Conservation (phyloP, 2,888 invertebrate genomes). For the Saturnia japonica region DNA sequence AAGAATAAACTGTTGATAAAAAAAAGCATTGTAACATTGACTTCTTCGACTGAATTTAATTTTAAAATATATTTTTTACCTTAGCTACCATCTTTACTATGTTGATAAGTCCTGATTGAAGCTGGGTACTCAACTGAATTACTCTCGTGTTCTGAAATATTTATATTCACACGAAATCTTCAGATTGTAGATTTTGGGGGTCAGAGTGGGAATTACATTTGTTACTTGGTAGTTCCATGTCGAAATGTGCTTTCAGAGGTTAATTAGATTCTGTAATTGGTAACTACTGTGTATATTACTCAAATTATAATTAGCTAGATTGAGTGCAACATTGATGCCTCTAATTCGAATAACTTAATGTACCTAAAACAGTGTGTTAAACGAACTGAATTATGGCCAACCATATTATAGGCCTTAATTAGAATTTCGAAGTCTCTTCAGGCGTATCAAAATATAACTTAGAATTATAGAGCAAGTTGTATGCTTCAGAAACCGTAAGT, state of each 20-base stretch:
- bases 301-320: constrained; percentile 44
- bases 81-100: constrained; percentile 55
- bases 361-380: constrained; percentile 13
- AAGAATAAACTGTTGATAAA: constrained; percentile 59
- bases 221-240: constrained; percentile 40
- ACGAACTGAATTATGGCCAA: background rate
- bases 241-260: constrained; percentile 51
- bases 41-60: background rate
- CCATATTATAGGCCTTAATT: constrained; percentile 14
- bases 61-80: constrained; percentile 39
- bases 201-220: constrained; percentile 53
- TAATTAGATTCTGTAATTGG: constrained; percentile 52
- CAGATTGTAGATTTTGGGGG: constrained; percentile 57
- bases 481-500: background rate
- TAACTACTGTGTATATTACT: constrained; percentile 51
- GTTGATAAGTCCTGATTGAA: constrained; percentile 40
- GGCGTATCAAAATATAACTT: background rate
- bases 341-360: constrained; percentile 26
- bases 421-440: constrained; percentile 10
- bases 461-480: background rate
- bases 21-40: background rate
- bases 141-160: constrained; percentile 48
- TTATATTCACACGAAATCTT: constrained; percentile 57
- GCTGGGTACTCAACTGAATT: constrained; percentile 45
- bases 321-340: constrained; percentile 43